These are phyloP conservation scores for Cerastis rubricosa DNA, from an alignment of 2,888 invertebrate genomes.

Conservation along the genomic window DNA sequence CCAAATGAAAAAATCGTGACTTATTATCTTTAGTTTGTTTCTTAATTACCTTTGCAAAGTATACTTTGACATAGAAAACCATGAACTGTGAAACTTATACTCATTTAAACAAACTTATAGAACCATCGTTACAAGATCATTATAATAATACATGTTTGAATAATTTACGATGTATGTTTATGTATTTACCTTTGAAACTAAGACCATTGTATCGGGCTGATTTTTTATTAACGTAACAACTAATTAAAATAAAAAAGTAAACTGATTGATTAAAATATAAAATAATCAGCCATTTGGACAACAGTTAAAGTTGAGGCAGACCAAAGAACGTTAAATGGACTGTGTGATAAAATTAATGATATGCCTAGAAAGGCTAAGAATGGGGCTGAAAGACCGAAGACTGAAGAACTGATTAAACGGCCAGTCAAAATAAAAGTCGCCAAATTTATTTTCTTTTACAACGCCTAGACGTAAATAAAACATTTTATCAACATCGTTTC, in stretches of 20 bases:
- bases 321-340: neutral
- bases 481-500: neutral
- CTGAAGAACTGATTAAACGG: neutral
- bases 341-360: neutral
- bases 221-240: too few species aligned
- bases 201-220: too few species aligned
- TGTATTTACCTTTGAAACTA: neutral
- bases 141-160: neutral
- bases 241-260: too few species aligned
- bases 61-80: constrained; percentile 45
- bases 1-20: neutral
- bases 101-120: constrained; percentile 3
- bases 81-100: constrained; percentile 38
- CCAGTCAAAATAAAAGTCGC: neutral
- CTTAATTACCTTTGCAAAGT: constrained; percentile 17
- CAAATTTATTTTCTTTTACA: neutral
- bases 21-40: constrained; percentile 1
- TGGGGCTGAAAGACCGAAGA: neutral
- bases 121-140: constrained; percentile 17
- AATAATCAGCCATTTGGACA: neutral
- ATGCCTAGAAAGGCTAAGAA: neutral
- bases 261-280: neutral
- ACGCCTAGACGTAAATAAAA: neutral
- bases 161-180: neutral
- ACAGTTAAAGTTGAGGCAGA: neutral